Base-by-base conservation (phyloP, 2,113 vertebrate genomes). In the Martes martes region DNA sequence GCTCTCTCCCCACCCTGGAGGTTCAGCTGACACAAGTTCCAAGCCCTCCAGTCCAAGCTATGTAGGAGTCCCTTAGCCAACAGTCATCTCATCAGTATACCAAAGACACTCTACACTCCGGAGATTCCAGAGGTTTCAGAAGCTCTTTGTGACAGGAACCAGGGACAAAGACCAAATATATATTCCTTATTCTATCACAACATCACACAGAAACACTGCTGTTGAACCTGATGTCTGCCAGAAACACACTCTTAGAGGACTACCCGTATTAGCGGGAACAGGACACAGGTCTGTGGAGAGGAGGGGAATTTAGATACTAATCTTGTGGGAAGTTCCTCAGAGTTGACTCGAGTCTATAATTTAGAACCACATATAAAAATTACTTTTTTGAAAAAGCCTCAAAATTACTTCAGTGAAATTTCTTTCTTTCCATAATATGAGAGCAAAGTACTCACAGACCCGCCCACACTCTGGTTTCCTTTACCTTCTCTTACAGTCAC, bases 341-440 rank as follows among this genome's bases (percentile, higher is more conserved):
- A 59, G 42, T 84, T 89, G 65, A 69, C 59, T 94, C 73, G 82
- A 92, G 36, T 23, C n/a, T 88, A 4, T 15, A 82, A 97, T 97
- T 97, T 85, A 92, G 79, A 98, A 97, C 93, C 94, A 61, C 89
- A 74, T 94, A 82, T 42, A 96, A 90, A 97, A 98, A 92, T 97
- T 87, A 84, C 96, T 94, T 95, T 97, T 97, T 96, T 42, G 91
- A 97, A 94, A 98, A 97, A 98, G 96, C 93, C 88, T 97, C 91
- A 94, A 96, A 97, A 97, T 96, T 67, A 94, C 82, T 97, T 91
- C 97, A 89, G 96, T 96, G 96, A 97, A 98, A 97, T 45, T 87
- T 92, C 52, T 96, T 96, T 89, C 93, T 94, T 96, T 81, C 82
- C 50, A 97, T 96, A 98, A 96, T 89, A 69, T 84, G 78, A 97